Conservation (phyloP, 2,797 vertebrate genomes). For the Chrysolophus pictus region DNA sequence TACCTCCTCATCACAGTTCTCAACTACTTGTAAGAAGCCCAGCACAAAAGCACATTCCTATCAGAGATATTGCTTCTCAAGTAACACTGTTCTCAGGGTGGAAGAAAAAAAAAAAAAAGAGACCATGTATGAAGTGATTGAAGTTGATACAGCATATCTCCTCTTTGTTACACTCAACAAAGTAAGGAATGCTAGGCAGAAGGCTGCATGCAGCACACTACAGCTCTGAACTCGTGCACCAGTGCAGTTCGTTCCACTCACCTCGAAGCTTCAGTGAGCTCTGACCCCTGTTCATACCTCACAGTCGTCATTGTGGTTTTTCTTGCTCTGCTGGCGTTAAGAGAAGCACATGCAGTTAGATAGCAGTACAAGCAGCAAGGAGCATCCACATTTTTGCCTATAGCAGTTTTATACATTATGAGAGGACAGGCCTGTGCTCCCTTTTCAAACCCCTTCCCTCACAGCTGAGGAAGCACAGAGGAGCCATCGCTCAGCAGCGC, state of each 20-base stretch:
- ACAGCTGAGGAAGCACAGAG: rapidly evolving
- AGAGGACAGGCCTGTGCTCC: not conserved
- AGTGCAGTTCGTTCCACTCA: conserved; percentile 64
- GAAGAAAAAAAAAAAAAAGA: not conserved
- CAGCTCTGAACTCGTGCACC: rapidly evolving
- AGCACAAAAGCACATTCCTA: not conserved
- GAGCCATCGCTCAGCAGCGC: rapidly evolving
- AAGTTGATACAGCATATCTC: not conserved
- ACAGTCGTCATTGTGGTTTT: conserved; percentile 84
- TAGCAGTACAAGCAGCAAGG: rapidly evolving
- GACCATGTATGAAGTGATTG: too few relatives aligned
- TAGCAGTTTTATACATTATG: rapidly evolving
- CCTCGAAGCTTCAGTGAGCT: conserved; percentile 79
- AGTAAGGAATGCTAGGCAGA: not conserved
- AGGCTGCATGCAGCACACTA: rapidly evolving
- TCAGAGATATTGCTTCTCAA: not conserved
- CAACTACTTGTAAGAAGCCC: not conserved
- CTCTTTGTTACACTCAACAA: not conserved
- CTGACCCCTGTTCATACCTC: conserved; percentile 81
- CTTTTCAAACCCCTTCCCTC: not conserved
- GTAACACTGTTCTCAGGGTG: not conserved
- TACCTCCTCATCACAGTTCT: not conserved
- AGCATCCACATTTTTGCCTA: not conserved
- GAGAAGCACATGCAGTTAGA: not conserved
- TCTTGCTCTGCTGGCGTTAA: not conserved